phyloP scores from a whole-genome alignment of 2,797 vertebrate genomes.

The Thripadectes ignobilis region DNA sequence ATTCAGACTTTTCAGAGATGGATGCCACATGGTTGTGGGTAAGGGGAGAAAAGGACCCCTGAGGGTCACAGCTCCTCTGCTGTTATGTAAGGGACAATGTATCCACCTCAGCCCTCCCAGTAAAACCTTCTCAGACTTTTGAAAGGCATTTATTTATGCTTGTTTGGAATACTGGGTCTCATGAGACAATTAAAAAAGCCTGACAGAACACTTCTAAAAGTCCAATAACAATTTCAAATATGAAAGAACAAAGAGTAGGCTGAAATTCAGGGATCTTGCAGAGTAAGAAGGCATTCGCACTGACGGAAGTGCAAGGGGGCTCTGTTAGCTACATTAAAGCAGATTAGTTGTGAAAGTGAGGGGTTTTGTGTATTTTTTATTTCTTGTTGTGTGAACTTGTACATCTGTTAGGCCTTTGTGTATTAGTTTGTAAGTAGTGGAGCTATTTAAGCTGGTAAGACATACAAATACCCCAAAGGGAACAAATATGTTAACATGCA shows the following conservation, averaged over 20 bases:
- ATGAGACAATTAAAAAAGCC: constrained; percentile 42
- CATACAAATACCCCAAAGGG: constrained; percentile 12
- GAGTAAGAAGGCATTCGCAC: background rate
- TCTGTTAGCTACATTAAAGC: constrained; percentile 40
- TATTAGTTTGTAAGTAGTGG: constrained; percentile 27
- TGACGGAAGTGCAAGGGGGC: background rate
- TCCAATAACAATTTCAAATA: constrained; percentile 33
- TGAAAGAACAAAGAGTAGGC: constrained; percentile 53
- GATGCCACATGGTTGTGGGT: background rate
- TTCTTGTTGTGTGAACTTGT: constrained; percentile 27
- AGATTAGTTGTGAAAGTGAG: constrained; percentile 41
- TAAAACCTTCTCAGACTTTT: background rate
- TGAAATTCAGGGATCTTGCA: background rate
- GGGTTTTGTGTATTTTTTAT: constrained; percentile 15
- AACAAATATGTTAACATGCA: constrained; percentile 20
- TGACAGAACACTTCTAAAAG: background rate
- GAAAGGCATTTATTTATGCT: constrained; percentile 29
- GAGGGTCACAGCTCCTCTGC: background rate
- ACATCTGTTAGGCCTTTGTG: constrained; percentile 56
- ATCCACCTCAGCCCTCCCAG: background rate
- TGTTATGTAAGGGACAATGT: background rate
- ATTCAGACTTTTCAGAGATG: background rate
- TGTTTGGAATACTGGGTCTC: constrained; percentile 8
- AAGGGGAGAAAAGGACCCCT: background rate
- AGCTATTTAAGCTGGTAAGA: constrained; percentile 33